Base-by-base conservation (phyloP, 2,797 vertebrate species). In the Phrynocephalus forsythii region DNA sequence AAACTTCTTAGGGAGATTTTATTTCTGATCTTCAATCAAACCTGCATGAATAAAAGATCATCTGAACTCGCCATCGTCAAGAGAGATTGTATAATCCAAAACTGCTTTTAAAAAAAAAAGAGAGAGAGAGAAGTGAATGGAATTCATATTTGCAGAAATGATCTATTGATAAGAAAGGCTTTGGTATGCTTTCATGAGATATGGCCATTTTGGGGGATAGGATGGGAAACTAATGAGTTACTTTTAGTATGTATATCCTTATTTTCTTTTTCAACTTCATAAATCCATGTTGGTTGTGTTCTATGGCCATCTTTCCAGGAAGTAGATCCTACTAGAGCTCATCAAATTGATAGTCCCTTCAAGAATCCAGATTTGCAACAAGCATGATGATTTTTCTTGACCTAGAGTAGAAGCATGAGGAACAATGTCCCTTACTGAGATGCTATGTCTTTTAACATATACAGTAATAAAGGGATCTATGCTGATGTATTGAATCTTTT, bases 11-110 rank as follows among this genome's bases (percentile, higher is more conserved):
- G 63, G 78, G 84, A 88, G 83, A 78, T 68, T 87, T 88, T 81
- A 87, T 78, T 84, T 90, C 69, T 89, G 67, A 89, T 87, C 52
- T 87, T 90, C 72, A 88, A 50, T 89, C 86, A 90, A 77, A 89
- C 75, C 24, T 72, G 33, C 69, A 88, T 86, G 73, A 88, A 91
- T 88, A 89, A 89, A 88, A 89, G 79, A 85, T 86, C 8, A 38
- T 6, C 44, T 24, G 16, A 85, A 60, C 75, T 89, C 44, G 82
- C 75, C 84, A 30, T 48, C 56, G n/a, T 79, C 78, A 76, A 66
- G 75, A 26, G 86, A 73, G 73, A 68, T 30, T 67, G 30, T 9
- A 52, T 38, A 38, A 86, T 78, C 48, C 8, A 78, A 72, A 50
- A 63, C 6, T 24, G 38, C 13, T 2, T 52, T 7, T 15, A 28